These are phyloP conservation scores for Anser brachyrhynchus DNA, from an alignment of 2,113 vertebrate genomes.

Conservation along the genomic window DNA sequence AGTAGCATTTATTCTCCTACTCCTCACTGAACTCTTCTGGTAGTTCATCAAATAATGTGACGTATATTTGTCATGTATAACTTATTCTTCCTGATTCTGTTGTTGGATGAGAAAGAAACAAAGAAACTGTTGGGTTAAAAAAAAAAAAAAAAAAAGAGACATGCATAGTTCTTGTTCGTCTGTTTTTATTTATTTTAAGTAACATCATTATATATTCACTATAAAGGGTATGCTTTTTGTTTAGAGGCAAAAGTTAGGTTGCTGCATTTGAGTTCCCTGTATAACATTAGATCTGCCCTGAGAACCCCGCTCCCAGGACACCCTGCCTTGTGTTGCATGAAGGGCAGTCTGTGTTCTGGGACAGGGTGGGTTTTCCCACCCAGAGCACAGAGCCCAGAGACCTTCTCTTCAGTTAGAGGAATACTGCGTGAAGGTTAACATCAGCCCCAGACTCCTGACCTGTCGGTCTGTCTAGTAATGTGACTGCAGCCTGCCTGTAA, in stretches of 20 bases:
- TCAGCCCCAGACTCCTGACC: neutral
- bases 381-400: accelerated
- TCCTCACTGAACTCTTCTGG: neutral
- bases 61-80: neutral
- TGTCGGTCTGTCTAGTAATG: neutral
- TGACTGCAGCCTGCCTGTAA: neutral
- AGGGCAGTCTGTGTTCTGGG: neutral
- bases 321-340: neutral
- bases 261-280: accelerated
- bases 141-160: neutral
- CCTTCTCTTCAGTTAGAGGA: neutral
- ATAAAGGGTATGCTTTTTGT: neutral
- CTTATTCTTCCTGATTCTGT: neutral
- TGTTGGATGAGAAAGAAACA: neutral
- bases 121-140: neutral
- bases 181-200: neutral
- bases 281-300: accelerated
- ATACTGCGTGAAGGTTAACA: accelerated
- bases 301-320: neutral
- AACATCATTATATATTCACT: neutral
- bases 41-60: neutral
- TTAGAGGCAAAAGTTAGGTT: neutral
- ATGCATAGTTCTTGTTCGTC: neutral
- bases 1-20: neutral
- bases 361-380: neutral